A percentile compares a stretch with the other conserved stretches of the same genome.
phyloP scores from a whole-genome alignment of 2,888 invertebrate genomes.

The Pseudococcus viburni region DNA sequence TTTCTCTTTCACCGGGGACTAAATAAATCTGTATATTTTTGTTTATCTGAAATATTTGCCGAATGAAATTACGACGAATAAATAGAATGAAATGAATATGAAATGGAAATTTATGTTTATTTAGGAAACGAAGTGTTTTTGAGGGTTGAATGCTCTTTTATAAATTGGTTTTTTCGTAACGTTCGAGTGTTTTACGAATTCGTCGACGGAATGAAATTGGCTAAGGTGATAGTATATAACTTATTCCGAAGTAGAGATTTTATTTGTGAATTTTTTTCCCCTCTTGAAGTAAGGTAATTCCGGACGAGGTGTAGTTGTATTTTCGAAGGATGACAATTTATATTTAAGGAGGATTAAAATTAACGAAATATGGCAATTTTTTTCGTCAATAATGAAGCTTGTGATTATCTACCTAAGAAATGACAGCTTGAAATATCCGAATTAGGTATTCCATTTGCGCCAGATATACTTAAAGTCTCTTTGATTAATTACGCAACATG shows the following conservation, averaged over 20 bases:
- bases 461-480: not conserved
- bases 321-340: too few relatives aligned
- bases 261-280: too few relatives aligned
- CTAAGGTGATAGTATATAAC: not conserved
- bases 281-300: too few relatives aligned
- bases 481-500: not conserved
- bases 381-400: not conserved
- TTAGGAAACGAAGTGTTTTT: slow-evolving; percentile 5
- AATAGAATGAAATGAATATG: slow-evolving; percentile 16
- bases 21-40: slow-evolving; percentile 16
- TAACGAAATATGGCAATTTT: not conserved
- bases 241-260: not conserved
- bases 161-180: slow-evolving; percentile 6
- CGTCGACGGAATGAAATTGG: not conserved
- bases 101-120: slow-evolving; percentile 10
- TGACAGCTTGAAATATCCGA: not conserved
- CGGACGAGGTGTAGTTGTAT: too few relatives aligned
- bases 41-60: not conserved
- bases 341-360: not conserved
- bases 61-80: not conserved
- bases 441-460: slow-evolving; percentile 4
- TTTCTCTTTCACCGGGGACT: not conserved
- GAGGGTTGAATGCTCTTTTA: not conserved
- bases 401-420: not conserved
- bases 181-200: not conserved